Percentiles rank a stretch among this genome's conserved stretches.
Conservation (phyloP, 2,113 vertebrate species). For the Osmerus mordax region DNA sequence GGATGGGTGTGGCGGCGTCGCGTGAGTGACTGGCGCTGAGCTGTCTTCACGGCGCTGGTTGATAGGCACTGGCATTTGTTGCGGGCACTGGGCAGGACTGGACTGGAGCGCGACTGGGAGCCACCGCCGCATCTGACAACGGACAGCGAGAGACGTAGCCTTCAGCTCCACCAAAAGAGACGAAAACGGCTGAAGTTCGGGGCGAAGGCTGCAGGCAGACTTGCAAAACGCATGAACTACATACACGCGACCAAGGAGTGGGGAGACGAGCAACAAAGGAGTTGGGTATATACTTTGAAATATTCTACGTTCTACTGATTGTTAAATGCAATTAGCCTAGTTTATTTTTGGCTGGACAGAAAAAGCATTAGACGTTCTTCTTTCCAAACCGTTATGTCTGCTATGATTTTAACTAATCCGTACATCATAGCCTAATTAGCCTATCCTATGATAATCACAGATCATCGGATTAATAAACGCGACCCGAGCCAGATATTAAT, state of each 20-base stretch:
- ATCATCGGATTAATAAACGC: too few species aligned
- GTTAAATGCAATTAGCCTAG: too few species aligned
- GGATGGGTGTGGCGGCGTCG: constrained; percentile 69
- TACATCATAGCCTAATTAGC: too few species aligned
- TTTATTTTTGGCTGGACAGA: too few species aligned
- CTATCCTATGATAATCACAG: too few species aligned
- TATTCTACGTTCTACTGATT: too few species aligned
- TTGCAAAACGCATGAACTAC: constrained; percentile 1
- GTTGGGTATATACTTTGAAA: constrained; percentile 7
- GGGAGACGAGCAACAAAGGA: constrained; percentile 39
- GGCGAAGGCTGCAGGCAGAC: constrained; percentile 31
- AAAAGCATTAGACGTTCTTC: too few species aligned
- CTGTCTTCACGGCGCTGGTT: constrained; percentile 58
- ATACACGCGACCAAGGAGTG: neutral
- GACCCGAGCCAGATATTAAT: too few species aligned
- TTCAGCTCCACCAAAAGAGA: neutral
- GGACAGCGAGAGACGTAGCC: constrained; percentile 7
- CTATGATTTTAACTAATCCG: too few species aligned
- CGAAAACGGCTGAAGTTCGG: constrained; percentile 53
- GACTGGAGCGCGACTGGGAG: constrained; percentile 53
- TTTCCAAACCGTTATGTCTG: too few species aligned
- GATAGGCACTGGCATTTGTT: constrained; percentile 45
- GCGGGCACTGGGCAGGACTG: constrained; percentile 50
- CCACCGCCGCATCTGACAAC: constrained; percentile 30
- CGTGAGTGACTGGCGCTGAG: constrained; percentile 38